A percentile compares a stretch with the other conserved stretches of the same genome.
These are phyloP conservation scores for Drosophila elegans DNA, from an alignment of 1,140 invertebrate species.

Conservation along the genomic window DNA sequence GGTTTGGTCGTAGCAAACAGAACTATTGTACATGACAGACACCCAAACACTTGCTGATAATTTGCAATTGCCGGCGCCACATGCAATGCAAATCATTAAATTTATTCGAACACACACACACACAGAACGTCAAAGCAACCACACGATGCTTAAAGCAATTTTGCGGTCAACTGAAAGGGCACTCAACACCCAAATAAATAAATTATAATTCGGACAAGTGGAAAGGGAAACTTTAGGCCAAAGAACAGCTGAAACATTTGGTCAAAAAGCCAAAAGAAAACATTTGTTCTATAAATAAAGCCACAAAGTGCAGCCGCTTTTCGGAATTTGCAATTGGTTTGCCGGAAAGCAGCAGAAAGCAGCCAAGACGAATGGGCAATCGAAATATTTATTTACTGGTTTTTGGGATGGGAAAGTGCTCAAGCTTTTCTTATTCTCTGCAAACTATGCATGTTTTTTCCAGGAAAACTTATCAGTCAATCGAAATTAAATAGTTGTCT, in stretches of 20 bases:
- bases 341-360: slow-evolving; percentile 27
- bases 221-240: slow-evolving; percentile 7
- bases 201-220: slow-evolving; percentile 15
- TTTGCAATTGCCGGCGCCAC: slow-evolving; percentile 2
- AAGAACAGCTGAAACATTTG: slow-evolving; percentile 26
- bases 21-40: slow-evolving; percentile 23
- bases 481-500: slow-evolving; percentile 5
- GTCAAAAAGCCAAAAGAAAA: slow-evolving; percentile 31
- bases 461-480: slow-evolving; percentile 8
- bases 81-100: slow-evolving; percentile 25
- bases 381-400: slow-evolving; percentile 36
- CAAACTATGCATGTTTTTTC: slow-evolving; percentile 4
- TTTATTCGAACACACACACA: slow-evolving; percentile 15
- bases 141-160: slow-evolving; percentile 18
- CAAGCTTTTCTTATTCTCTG: slow-evolving; percentile 4
- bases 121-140: slow-evolving; percentile 26
- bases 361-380: slow-evolving; percentile 24
- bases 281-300: slow-evolving; percentile 58
- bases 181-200: slow-evolving; percentile 14
- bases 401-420: slow-evolving; percentile 1
- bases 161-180: slow-evolving; percentile 31
- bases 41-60: background rate
- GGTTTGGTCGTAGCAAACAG: slow-evolving; percentile 16
- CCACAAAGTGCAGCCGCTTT: slow-evolving; percentile 30
- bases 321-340: slow-evolving; percentile 28